Base-by-base conservation (phyloP, 2,797 vertebrate species). In the Enteromius paludinosus region DNA sequence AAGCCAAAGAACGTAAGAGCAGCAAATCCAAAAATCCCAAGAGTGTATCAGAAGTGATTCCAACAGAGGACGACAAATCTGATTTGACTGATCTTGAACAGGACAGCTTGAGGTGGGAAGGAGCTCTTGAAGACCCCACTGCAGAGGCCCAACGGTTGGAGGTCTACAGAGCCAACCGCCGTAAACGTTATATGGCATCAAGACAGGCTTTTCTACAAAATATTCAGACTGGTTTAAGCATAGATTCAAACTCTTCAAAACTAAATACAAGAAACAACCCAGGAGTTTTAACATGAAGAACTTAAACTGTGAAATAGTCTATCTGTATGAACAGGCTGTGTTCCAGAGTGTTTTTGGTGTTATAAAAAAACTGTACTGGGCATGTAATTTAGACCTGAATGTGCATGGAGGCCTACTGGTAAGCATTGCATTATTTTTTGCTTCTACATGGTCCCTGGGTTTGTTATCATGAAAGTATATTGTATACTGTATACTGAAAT, bases 61-160 rank as follows among this genome's bases (percentile, higher is more conserved):
- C 17, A 18, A 30, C 68, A 69, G 0, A 76, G 3, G 84, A 87
- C 52, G 52, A 43, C 15, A 83, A 83, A 35, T 84, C 89, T 5
- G 84, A 18, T 75, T 86, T 87, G 70, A 84, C 87, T 0, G 62
- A 43, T 25, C 87, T 88, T 87, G 62, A 87, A 35, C 92, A 90
- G 0, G 90, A 96, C 79, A 97, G 94, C 64, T 93, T 97, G 76
- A 92, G 96, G 4, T 98, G 97, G 97, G 95, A 96, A 0, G 95
- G 96, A 33, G 79, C 88, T 45, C 93, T 96, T 38, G 87, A 95
- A 0, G 96, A 98, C 86, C 95, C 96, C 0, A 72, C 68, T 76
- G 96, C 95, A 0, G 97, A 97, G 86, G 92, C 93, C 52, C 92
- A 95, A 79, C 94, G 96, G 85, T 91, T 97, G 83, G 74, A 87